Evolutionary conservation across 2,797 vertebrate species (phyloP), one percentile per base, ranked within the genome.

Genomic region (Babyrousa celebensis): DNA sequence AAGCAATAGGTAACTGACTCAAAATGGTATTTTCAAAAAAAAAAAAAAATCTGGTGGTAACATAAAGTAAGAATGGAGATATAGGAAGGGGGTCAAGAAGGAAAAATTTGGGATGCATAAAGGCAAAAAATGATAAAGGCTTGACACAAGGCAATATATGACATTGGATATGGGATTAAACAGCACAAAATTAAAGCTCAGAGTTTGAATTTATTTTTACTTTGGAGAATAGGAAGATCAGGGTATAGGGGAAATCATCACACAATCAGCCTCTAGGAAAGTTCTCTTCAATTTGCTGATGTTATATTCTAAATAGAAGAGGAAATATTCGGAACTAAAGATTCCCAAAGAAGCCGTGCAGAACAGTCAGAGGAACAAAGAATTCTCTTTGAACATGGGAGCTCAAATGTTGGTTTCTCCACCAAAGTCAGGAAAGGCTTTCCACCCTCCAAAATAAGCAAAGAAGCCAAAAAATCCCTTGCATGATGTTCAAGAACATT

Each of bases 121-220:
- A 32, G 25, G 36, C 25, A 29, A 12, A 77, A 23, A 85, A 2
- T 2, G 15, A 68, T 36, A 20, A 65, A 93, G 40, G 27, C 52
- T 17, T 2, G 1, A 86, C 72, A 17, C 11, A 32, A 77, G 29
- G 25, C 56, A 70, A 72, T 15, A 5, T 7, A 20, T 25, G 70
- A 25, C 14, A 23, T 36, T 78, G 29, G 32, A 58, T 18, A 93
- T 60, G 43, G 1, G 27, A 14, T 84, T 58, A 65, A 36, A 56
- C 21, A 63, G 23, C 65, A 87, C 11, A 56, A 91, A 84, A 79
- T 74, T 25, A 86, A 94, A 95, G 87, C 6, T 40, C 25, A 20
- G 86, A 87, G n/a, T 68, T 25, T 67, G 62, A 54, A 32, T 63
- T 82, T 80, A 70, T 74, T 96, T 95, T 87, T 56, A 65, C 89